Percentiles rank a stretch among this genome's conserved stretches.
These are phyloP conservation scores for Rhynchonema sp. DNA, from an alignment of 2,888 invertebrate species.

Conservation along the genomic window DNA sequence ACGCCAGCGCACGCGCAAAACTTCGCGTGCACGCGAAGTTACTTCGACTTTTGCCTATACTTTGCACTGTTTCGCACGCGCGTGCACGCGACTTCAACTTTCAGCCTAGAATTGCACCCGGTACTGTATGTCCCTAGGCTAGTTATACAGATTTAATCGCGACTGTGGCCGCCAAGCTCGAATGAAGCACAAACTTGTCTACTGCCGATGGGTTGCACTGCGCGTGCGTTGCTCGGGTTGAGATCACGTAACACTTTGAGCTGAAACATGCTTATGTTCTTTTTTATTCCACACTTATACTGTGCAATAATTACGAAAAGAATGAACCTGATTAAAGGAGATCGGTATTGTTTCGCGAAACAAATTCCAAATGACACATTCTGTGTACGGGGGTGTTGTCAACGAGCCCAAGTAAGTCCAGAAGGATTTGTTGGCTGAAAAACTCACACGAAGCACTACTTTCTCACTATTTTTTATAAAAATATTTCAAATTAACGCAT, in stretches of 20 bases:
- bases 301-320: too few species aligned
- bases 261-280: too few species aligned
- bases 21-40: too few species aligned
- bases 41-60: too few species aligned
- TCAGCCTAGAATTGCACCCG: too few species aligned
- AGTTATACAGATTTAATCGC: too few species aligned
- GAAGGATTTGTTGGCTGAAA: constrained; percentile 7
- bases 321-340: constrained; percentile 16
- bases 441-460: not conserved
- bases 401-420: constrained; percentile 24
- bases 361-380: constrained; percentile 23
- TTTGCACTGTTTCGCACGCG: too few species aligned
- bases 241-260: not conserved
- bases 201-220: not conserved
- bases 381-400: constrained; percentile 21
- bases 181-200: not conserved
- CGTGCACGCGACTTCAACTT: too few species aligned
- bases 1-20: too few species aligned
- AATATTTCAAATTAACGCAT: not conserved
- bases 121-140: too few species aligned
- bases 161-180: not conserved
- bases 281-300: too few species aligned
- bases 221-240: not conserved
- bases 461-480: not conserved
- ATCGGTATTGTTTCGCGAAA: constrained; percentile 19